Base-by-base conservation (phyloP, 1,140 invertebrate genomes). In the Parapsyche elsis region DNA sequence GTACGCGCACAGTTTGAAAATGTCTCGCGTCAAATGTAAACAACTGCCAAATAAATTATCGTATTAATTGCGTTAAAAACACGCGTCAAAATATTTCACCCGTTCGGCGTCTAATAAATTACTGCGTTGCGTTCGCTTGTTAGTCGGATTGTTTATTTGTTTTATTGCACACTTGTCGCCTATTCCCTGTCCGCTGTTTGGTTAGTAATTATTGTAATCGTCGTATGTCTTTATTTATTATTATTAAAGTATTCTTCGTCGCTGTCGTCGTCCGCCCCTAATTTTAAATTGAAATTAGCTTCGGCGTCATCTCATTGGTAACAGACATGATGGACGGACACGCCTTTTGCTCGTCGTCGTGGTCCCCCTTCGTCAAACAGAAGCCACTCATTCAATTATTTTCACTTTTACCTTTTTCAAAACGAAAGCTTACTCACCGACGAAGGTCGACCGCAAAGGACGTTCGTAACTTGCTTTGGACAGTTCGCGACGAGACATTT, bases 261-360 rank as follows among this genome's bases (percentile, higher is more conserved):
- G 16, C 16, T 53, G 10, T 53, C 49, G 49, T 53, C 49, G 49
- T 53, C 49, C 12, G 16, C 49, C 16, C 16, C 71, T 75, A 24
- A 75, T 75, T 75, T 75, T 16, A 75, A 75, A 75, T 75, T 75
- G 38, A 75, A 75, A 75, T 75, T 24, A 44, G 38, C 12, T 1
- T 19, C 38, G 24, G 38, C 12, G 44, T 19, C 38, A 75, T 49
- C 19, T 57, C 38, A 75, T 53, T 75, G 71, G 71, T 19, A 14
- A 53, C 49, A 12, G 10, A 9, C 19, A 24, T 16, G 71, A 53
- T 16, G 46, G 45, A 53, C 12, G 46, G 71, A 57, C 71, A 75
- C 71, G 71, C 71, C 71, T 75, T 75, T 75, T 75, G 19, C 71
- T 75, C 38, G 71, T 75, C 19, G 19, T 26, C 61, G 61, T 53